Conservation (phyloP, 2,888 invertebrate species). For the Cheilosia pagana region DNA sequence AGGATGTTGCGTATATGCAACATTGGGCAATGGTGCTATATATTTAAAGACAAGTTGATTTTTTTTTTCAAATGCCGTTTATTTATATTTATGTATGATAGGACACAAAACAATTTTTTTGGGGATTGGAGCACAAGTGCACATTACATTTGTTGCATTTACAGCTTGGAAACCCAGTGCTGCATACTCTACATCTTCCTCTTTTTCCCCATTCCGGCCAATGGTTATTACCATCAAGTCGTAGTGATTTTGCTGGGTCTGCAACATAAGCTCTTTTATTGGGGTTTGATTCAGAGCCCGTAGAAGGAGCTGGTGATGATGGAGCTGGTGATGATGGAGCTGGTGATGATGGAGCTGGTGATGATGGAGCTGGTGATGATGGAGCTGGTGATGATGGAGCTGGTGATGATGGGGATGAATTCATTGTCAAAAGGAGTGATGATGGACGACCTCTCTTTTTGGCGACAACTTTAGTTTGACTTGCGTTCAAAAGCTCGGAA, state of each 20-base stretch:
- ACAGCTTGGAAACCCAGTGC: conserved; percentile 46
- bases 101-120: conserved; percentile 43
- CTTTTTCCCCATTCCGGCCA: conserved; percentile 45
- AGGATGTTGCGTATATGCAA: conserved; percentile 55
- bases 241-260: conserved; percentile 36
- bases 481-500: conserved; percentile 13
- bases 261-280: conserved; percentile 53
- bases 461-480: conserved; percentile 15
- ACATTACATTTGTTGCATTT: conserved; percentile 51
- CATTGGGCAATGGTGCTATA: conserved; percentile 38
- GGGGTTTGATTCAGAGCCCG: conserved; percentile 40
- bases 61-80: conserved; percentile 45
- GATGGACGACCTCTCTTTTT: conserved; percentile 50
- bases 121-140: conserved; percentile 46
- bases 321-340: conserved; percentile 25
- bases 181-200: conserved; percentile 42
- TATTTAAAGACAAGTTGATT: conserved; percentile 8
- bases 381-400: conserved; percentile 14
- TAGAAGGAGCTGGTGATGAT: conserved; percentile 47
- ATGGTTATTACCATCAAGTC: conserved; percentile 49
- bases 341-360: conserved; percentile 8
- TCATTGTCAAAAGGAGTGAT: conserved; percentile 56
- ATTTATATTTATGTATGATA: conserved; percentile 48
- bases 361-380: too few relatives aligned
- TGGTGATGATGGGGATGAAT: conserved; percentile 49